These are phyloP conservation scores for Magallana ariakensis DNA, from an alignment of 1,140 invertebrate genomes.

Conservation along the genomic window DNA sequence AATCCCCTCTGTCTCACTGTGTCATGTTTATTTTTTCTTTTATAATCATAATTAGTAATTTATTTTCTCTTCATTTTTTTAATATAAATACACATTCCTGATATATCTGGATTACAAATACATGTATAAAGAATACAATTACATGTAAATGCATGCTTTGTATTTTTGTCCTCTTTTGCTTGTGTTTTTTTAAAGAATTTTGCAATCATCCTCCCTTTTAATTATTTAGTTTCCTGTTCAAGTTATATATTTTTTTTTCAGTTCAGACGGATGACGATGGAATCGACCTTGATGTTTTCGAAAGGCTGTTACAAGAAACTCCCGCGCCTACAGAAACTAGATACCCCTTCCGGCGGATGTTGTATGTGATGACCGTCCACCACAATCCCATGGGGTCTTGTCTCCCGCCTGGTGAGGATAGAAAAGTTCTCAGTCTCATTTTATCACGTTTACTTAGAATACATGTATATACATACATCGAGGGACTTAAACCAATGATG, in stretches of 20 bases:
- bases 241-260: slow-evolving; percentile 59
- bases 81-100: too few species aligned
- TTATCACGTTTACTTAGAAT: neutral
- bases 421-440: neutral
- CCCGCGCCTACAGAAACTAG: slow-evolving; percentile 71
- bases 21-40: too few species aligned
- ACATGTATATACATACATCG: neutral
- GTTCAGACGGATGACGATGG: slow-evolving; percentile 82
- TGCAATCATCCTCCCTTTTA: too few species aligned
- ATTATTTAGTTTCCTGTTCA: too few species aligned
- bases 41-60: too few species aligned
- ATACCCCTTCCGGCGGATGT: slow-evolving; percentile 82
- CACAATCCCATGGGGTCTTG: slow-evolving; percentile 84
- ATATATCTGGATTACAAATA: too few species aligned
- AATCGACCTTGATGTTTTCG: slow-evolving; percentile 81
- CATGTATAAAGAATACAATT: too few species aligned
- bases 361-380: slow-evolving; percentile 85
- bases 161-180: too few species aligned
- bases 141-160: too few species aligned
- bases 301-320: slow-evolving; percentile 71
- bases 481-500: neutral
- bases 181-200: too few species aligned
- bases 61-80: too few species aligned
- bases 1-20: too few species aligned
- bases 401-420: slow-evolving; percentile 72